Base-by-base conservation (phyloP, 2,113 vertebrate genomes). In the Archocentrus centrarchus region DNA sequence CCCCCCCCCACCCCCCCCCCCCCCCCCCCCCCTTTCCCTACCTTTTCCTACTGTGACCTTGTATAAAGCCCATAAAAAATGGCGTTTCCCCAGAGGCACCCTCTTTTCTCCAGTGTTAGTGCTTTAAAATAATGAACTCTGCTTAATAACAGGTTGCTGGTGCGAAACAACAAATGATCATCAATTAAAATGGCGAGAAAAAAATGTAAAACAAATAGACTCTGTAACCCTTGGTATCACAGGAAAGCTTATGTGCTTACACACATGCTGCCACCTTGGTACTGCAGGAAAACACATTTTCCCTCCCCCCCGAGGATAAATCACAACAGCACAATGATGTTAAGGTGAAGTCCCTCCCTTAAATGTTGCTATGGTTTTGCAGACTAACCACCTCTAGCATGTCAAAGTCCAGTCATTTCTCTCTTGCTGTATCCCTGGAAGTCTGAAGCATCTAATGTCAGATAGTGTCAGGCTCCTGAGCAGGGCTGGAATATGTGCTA, bases 141-240 rank as follows among this genome's bases (percentile, higher is more conserved):
- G 87, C 90, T 91, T 94, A 94, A 93, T 92, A 93, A 91, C 80
- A 70, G 88, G 83, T 81, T 86, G 77, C 84, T 75, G 79, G 82
- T 59, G 30, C 77, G 62, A 92, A 94, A 93, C 90, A 92, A 92
- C 91, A 91, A 93, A 90, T 91, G 88, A 93, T 93, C 93, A 90
- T 94, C 92, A 91, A 93, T 95, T 94, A 94, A 93, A 93, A 77
- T 66, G 2, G 64, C 2, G 24, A 66, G 5, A 60, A 58, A 89
- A 1, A 75, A 59, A 66, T 62, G 77, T 58, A 86, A 91, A 93
- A 93, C 84, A 90, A 88, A 94, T 88, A 86, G 91, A 89, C 89
- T 50, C 7, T 1, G 86, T 80, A 89, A 93, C 75, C 91, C 60
- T 61, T 6, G 35, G 79, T 79, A 89, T 80, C 80, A n/a, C 85